A percentile compares a stretch with the other conserved stretches of the same genome.
Conservation (phyloP, 2,113 vertebrate species). For the Hippocampus barbouri region DNA sequence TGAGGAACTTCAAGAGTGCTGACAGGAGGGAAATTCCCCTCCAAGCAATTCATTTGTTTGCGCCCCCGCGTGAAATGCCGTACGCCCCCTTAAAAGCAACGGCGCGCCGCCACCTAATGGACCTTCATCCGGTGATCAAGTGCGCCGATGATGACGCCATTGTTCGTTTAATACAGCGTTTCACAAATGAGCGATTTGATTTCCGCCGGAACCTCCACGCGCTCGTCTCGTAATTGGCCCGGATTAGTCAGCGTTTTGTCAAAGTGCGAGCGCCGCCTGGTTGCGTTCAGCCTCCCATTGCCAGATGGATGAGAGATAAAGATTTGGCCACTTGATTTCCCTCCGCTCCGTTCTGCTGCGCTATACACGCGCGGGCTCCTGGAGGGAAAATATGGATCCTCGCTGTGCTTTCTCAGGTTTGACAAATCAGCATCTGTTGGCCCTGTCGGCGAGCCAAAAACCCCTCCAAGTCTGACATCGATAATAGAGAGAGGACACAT, state of each 20-base stretch:
- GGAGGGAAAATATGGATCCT: constrained; percentile 45
- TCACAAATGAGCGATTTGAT: constrained; percentile 56
- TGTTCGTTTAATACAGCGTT: constrained; percentile 61
- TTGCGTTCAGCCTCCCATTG: constrained; percentile 21
- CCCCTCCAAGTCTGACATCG: constrained; percentile 43
- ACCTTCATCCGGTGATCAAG: constrained; percentile 32
- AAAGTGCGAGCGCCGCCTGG: constrained; percentile 44
- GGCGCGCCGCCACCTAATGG: constrained; percentile 25
- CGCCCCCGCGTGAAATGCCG: constrained; percentile 25
- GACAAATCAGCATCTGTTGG: constrained; percentile 69
- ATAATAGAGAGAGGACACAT: constrained; percentile 28
- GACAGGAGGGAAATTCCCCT: constrained; percentile 41
- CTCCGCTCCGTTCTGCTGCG: constrained; percentile 21
- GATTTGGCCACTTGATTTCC: constrained; percentile 42
- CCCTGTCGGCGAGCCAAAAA: constrained; percentile 49
- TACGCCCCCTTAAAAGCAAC: constrained; percentile 19
- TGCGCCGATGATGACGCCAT: constrained; percentile 37
- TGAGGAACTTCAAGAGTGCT: constrained; percentile 58
- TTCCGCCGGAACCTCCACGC: constrained; percentile 37
- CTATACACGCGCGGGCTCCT: constrained; percentile 16
- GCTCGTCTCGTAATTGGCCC: constrained; percentile 48
- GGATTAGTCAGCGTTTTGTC: constrained; percentile 61
- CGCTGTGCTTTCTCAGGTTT: constrained; percentile 62
- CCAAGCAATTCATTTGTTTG: constrained; percentile 60
- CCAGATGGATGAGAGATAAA: constrained; percentile 51